Evolutionary conservation across 2,888 invertebrate species (phyloP).

Genomic region (Dichetophora obliterata): DNA sequence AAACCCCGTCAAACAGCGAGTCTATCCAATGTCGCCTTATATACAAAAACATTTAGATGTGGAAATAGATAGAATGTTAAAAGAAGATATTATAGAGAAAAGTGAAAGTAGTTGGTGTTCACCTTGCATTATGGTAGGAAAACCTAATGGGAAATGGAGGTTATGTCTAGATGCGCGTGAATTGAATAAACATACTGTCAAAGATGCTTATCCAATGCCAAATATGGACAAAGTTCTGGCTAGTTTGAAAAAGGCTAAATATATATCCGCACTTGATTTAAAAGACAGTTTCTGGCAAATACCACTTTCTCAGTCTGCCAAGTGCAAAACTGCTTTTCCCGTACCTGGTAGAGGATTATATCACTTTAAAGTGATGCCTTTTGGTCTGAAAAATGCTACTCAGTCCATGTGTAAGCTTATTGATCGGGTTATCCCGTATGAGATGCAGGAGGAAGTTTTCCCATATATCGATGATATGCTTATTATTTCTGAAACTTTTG

Average conservation of each 20-base stretch:
- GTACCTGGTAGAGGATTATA: no score
- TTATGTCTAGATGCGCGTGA: background rate
- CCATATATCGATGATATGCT: no score
- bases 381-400: no score
- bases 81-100: background rate
- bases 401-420: no score
- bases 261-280: background rate
- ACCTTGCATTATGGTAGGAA: background rate
- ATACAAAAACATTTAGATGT: background rate
- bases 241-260: background rate
- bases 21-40: background rate
- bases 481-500: no score
- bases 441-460: no score
- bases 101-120: background rate
- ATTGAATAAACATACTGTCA: background rate
- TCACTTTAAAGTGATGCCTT: background rate
- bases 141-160: background rate
- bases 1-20: background rate
- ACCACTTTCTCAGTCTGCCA: background rate
- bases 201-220: background rate
- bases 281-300: slow-evolving; percentile 8
- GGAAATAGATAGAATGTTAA: slow-evolving; percentile 4
- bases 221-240: background rate
- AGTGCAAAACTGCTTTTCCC: background rate
- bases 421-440: no score